Conservation (phyloP, 2,797 vertebrate genomes). For the Knipowitschia caucasica region DNA sequence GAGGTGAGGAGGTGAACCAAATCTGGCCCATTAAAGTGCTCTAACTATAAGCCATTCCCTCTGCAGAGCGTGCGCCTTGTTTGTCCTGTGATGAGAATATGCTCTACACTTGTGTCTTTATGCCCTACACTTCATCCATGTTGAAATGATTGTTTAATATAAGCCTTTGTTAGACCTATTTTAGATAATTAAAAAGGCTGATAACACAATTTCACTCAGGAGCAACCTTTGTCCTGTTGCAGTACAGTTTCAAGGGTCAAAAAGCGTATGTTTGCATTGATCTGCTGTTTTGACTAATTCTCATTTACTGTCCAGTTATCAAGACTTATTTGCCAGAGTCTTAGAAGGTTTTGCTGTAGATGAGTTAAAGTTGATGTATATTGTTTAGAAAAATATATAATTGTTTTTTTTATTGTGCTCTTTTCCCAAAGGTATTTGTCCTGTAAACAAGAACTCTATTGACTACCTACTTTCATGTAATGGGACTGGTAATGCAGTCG, state of each 20-base stretch:
- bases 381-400: background rate
- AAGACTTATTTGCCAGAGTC: slow-evolving; percentile 27
- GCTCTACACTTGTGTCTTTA: no score
- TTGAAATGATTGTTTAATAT: background rate
- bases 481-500: slow-evolving; percentile 88
- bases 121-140: no score
- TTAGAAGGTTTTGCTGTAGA: no score
- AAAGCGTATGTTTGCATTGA: slow-evolving; percentile 38
- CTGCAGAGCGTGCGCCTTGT: no score
- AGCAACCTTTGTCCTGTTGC: slow-evolving; percentile 63
- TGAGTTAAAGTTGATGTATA: slow-evolving; percentile 16
- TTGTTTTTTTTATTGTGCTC: no score
- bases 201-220: slow-evolving; percentile 32
- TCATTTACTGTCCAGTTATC: slow-evolving; percentile 19
- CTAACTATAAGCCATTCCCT: no score
- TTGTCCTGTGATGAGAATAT: no score
- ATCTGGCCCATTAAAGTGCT: no score
- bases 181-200: slow-evolving; percentile 14
- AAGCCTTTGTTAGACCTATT: background rate
- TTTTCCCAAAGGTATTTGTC: slow-evolving; percentile 89
- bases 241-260: slow-evolving; percentile 38
- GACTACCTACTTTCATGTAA: slow-evolving; percentile 91
- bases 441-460: slow-evolving; percentile 91
- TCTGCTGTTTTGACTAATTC: slow-evolving; percentile 41
- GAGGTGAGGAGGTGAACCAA: slow-evolving; percentile 86